Evolutionary conservation across 2,888 invertebrate genomes (phyloP).

Genomic region (Drosophila rellima): DNA sequence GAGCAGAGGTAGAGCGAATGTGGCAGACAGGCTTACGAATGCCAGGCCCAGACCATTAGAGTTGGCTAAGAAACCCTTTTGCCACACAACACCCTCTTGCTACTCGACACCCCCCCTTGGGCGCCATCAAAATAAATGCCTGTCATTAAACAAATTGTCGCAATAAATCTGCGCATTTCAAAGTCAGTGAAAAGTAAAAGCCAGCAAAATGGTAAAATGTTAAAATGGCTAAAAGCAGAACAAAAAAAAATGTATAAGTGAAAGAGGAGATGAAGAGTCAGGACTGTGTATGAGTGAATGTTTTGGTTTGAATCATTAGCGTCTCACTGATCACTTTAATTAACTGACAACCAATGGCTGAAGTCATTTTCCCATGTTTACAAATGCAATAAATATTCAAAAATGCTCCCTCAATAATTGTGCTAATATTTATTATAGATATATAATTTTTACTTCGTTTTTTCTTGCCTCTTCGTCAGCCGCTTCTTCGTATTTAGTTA

Average conservation of each 20-base stretch:
- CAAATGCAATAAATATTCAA: slow-evolving; percentile 34
- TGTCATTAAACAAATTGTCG: slow-evolving; percentile 83
- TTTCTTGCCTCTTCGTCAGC: background rate
- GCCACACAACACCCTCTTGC: slow-evolving; percentile 19
- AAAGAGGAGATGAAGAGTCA: background rate
- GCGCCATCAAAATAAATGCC: slow-evolving; percentile 81
- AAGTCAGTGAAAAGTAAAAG: slow-evolving; percentile 73
- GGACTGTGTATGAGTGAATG: background rate
- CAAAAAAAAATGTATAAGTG: too few relatives aligned
- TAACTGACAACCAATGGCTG: too few relatives aligned
- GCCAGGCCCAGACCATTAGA: slow-evolving; percentile 60
- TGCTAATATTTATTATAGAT: slow-evolving; percentile 1
- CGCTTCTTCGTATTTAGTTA: background rate
- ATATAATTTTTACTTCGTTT: background rate
- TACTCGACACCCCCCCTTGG: slow-evolving; percentile 23
- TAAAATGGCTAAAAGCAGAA: slow-evolving; percentile 4
- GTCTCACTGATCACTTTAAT: slow-evolving; percentile 53
- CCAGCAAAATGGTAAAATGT: slow-evolving; percentile 35
- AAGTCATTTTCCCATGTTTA: background rate
- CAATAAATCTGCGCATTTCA: slow-evolving; percentile 82
- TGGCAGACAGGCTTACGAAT: slow-evolving; percentile 27
- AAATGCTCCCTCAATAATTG: slow-evolving; percentile 11
- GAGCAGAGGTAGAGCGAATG: slow-evolving; percentile 16
- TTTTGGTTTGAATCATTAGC: slow-evolving; percentile 61
- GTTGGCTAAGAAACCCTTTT: slow-evolving; percentile 67